phyloP scores from a whole-genome alignment of 92 coral and sea anemone genomes.

The Heliopora coerulea region DNA sequence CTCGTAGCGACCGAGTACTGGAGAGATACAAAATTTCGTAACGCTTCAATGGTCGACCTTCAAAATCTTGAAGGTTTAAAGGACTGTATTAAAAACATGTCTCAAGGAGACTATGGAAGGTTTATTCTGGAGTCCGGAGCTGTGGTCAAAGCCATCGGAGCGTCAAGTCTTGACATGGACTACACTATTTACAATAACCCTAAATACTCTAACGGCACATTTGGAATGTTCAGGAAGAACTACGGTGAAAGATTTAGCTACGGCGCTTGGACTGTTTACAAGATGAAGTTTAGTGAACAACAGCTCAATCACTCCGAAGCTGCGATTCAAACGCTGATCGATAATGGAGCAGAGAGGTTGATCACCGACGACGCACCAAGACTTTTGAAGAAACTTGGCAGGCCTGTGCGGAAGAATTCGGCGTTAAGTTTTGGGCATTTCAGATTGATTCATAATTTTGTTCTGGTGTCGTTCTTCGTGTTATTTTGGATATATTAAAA shows the following conservation, averaged over 20 bases:
- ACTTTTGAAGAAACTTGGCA: slow-evolving; percentile 61
- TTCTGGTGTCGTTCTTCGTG: background rate
- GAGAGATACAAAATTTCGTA: background rate
- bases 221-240: slow-evolving; percentile 56
- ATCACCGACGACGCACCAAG: slow-evolving; percentile 77
- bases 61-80: slow-evolving; percentile 61
- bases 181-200: slow-evolving; percentile 72
- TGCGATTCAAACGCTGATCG: slow-evolving; percentile 60
- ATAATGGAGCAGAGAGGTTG: slow-evolving; percentile 69
- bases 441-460: background rate
- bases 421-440: background rate
- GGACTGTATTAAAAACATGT: slow-evolving; percentile 50
- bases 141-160: slow-evolving; percentile 62
- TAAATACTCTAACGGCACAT: slow-evolving; percentile 64
- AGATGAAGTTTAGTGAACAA: slow-evolving; percentile 47
- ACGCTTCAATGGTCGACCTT: slow-evolving; percentile 15
- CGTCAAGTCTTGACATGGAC: slow-evolving; percentile 78
- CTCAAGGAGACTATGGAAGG: slow-evolving; percentile 56
- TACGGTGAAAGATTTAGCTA: slow-evolving; percentile 72
- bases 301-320: slow-evolving; percentile 47
- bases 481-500: no score
- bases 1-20: slow-evolving; percentile 63
- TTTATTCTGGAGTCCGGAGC: slow-evolving; percentile 64
- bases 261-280: slow-evolving; percentile 86
- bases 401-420: slow-evolving; percentile 41